Evolutionary conservation across 1,140 invertebrate genomes (phyloP).

Genomic region (Venustaconcha ellipsiformis): DNA sequence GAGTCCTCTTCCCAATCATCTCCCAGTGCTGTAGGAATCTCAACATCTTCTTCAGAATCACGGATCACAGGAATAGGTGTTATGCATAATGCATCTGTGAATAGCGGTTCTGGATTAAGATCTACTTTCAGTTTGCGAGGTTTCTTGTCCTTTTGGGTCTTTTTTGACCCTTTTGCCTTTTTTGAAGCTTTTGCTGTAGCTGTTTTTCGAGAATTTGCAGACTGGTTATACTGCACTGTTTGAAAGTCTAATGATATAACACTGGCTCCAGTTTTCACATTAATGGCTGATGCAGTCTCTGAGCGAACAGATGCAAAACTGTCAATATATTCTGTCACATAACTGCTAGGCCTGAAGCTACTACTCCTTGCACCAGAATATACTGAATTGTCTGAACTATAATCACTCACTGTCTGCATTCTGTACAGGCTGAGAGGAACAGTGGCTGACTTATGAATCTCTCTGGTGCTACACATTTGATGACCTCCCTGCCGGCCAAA

Average conservation of each 20-base stretch:
- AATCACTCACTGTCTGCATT: slow-evolving; percentile 14
- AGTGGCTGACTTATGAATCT: slow-evolving; percentile 17
- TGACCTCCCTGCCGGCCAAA: neutral
- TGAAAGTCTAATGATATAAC: slow-evolving; percentile 59
- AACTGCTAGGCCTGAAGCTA: neutral
- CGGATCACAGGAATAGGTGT: slow-evolving; percentile 32
- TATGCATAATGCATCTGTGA: slow-evolving; percentile 43
- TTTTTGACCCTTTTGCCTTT: slow-evolving; percentile 47
- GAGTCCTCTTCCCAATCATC: slow-evolving; percentile 48
- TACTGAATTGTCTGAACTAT: slow-evolving; percentile 14
- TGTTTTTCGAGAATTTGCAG: slow-evolving; percentile 22
- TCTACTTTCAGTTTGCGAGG: slow-evolving; percentile 25
- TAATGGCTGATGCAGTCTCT: slow-evolving; percentile 53
- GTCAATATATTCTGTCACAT: slow-evolving; percentile 18
- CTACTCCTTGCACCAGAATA: slow-evolving; percentile 15
- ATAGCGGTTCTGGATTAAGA: slow-evolving; percentile 4
- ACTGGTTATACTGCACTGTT: slow-evolving; percentile 15
- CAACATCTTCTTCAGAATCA: slow-evolving; percentile 36
- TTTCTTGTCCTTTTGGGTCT: slow-evolving; percentile 40
- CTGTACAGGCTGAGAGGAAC: slow-evolving; percentile 10
- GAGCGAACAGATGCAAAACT: slow-evolving; percentile 5
- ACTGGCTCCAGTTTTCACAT: slow-evolving; percentile 62
- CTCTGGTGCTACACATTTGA: neutral
- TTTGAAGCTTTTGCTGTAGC: slow-evolving; percentile 34
- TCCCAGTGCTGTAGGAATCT: slow-evolving; percentile 22